phyloP scores from a whole-genome alignment of 1,140 invertebrate species.

The Achroia grisella region DNA sequence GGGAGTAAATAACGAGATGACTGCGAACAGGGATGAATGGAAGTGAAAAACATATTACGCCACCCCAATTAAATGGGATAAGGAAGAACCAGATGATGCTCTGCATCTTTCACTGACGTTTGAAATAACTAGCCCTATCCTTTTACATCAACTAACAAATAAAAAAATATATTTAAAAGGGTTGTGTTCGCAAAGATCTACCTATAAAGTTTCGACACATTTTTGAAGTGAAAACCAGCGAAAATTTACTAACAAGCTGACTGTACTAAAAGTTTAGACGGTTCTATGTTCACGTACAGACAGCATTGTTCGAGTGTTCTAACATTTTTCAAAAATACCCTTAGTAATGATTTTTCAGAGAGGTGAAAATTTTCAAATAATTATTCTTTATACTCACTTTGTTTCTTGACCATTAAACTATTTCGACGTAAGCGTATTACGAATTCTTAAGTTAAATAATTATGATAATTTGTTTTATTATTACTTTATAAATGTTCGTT shows the following conservation, averaged over 20 bases:
- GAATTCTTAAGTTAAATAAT: no score
- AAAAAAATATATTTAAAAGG: neutral
- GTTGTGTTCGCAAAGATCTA: neutral
- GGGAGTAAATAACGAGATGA: no score
- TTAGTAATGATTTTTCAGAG: neutral
- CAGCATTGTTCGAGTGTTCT: neutral
- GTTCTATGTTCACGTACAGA: neutral
- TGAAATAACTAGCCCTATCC: no score
- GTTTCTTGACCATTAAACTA: neutral
- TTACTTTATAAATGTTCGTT: no score
- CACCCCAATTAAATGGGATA: no score
- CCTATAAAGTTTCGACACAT: neutral
- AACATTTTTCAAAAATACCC: neutral
- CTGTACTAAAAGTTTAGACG: slow-evolving; percentile 2
- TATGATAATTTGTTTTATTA: no score
- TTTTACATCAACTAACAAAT: neutral
- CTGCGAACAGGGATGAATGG: no score
- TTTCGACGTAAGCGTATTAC: no score
- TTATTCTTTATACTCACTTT: neutral
- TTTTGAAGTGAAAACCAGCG: neutral
- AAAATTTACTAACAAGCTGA: slow-evolving; percentile 3
- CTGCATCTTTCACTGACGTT: no score
- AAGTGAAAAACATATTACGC: no score
- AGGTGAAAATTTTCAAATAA: neutral
- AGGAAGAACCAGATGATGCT: no score